Evolutionary conservation across 92 coral and sea anemone genomes (phyloP), one percentile per base, ranked within the genome.

Genomic region (Porites divaricata): DNA sequence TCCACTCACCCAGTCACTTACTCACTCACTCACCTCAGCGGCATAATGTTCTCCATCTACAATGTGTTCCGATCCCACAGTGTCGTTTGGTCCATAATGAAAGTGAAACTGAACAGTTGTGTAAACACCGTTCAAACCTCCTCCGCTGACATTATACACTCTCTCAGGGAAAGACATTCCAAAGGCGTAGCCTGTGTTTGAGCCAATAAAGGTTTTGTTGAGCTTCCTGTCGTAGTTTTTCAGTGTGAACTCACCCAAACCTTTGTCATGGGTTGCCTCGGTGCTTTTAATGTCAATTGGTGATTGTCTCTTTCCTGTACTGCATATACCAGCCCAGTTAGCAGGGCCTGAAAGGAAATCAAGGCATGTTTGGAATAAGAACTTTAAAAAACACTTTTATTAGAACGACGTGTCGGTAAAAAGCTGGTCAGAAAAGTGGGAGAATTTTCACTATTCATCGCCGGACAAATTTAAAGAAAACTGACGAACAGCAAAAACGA

Each of bases 1-100:
- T 4, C 17, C 0, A 4, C 4, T 7, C 6, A 15, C 6, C 0
- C 8, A 35, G 15, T 28, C 16, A 16, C 15, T 20, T 51, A 22
- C 23, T 28, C 22, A 10, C 8, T 16, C 24, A 17, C 78, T 53
- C 64, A 93, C 96, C 93, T 93, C 93, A 20, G 96, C 96, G 0
- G 96, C 87, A 53, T 49, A 90, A 70, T 48, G 54, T 45, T 85
- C 72, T 75, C 91, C 92, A 10, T 87, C 73, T 14, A 93, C 78
- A 6, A 74, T 74, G 85, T 93, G 96, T 73, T 93, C 96, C 2
- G 96, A 93, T 7, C 96, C 96, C 8, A 80, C 85, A 4, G 63
- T 26, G 56, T 77, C 72, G 57, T 74, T 64, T 21, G 81, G 80
- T 14, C 93, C 96, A 84, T 86, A 92, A 71, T 92, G 95, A 50